Evolutionary conservation across 92 coral and sea anemone species (phyloP), one percentile per base, ranked within the genome.

Genomic region (Virgularia gustaviana): DNA sequence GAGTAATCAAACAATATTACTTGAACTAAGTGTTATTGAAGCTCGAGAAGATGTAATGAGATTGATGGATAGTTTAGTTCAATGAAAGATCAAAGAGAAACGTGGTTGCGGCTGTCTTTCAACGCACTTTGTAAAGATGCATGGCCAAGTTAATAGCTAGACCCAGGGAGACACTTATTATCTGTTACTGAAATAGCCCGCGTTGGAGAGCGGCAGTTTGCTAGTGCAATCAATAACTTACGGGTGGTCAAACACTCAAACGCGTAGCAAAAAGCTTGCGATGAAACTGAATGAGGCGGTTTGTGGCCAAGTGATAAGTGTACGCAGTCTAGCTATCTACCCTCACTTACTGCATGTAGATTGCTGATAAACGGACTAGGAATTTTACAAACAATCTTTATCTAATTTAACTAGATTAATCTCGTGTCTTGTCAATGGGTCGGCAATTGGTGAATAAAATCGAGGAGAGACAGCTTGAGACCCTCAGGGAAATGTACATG

Each of bases 371-470:
- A 52, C 58, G 28, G 58, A 52, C 13, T 52, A 6, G 58, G 30
- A 11, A 52, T 52, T 52, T 47, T 25, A 47, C 20, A 11, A 52
- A 52, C 30, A 52, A 12, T 52, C 58, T 15, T 52, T 52, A 52
- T 52, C 13, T 52, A 52, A 52, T 52, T 52, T 52, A 52, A 22
- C 58, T 12, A 52, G 28, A 52, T 33, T 52, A 12, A 52, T 52
- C 29, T 52, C 58, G 13, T 52, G 58, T 16, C 58, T 52, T 52
- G 58, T 52, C 58, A 52, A 52, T 52, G 58, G 30, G 58, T 52
- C 58, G 58, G 58, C 58, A 22, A 52, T 15, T 52, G 58, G 58
- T 52, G 58, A 52, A 52, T 52, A 52, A 52, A 12, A 22, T 52
- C 58, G 29, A 52, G 31, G 28, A 52, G 30, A 5, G 58, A 52